Percentiles rank a stretch among this genome's conserved stretches.
phyloP scores from a whole-genome alignment of 1,140 invertebrate species.

The Calephelis nemesis region DNA sequence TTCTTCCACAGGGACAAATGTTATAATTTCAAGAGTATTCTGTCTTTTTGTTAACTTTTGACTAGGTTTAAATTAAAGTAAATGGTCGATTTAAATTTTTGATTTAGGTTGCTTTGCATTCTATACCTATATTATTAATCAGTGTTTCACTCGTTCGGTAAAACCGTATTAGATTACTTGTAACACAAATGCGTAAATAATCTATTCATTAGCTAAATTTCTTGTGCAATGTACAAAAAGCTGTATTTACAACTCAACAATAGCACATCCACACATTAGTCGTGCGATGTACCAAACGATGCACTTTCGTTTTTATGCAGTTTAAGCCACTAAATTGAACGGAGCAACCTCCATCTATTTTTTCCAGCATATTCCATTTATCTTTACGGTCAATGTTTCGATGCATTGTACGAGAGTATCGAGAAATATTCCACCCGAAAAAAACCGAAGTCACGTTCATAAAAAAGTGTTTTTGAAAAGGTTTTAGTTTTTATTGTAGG shows the following conservation, averaged over 20 bases:
- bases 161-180: no score
- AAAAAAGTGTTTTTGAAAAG: constrained; percentile 23
- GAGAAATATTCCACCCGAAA: constrained; percentile 17
- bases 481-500: constrained; percentile 21
- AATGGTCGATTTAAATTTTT: no score
- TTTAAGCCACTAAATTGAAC: constrained; percentile 42
- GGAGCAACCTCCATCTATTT: constrained; percentile 41
- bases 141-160: no score
- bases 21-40: no score
- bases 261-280: constrained; percentile 40
- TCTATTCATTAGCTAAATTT: no score
- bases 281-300: constrained; percentile 33
- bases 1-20: no score
- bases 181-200: no score
- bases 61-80: no score
- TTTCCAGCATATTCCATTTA: constrained; percentile 60
- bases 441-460: constrained; percentile 22
- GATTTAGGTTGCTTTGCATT: no score
- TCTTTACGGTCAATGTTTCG: constrained; percentile 62
- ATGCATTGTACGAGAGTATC: constrained; percentile 19
- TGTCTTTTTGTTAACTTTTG: no score
- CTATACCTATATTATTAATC: no score
- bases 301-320: constrained; percentile 71
- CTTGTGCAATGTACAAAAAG: no score
- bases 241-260: constrained; percentile 7